Base-by-base conservation (phyloP, 2,888 invertebrate species). In the Priapulus caudatus region DNA sequence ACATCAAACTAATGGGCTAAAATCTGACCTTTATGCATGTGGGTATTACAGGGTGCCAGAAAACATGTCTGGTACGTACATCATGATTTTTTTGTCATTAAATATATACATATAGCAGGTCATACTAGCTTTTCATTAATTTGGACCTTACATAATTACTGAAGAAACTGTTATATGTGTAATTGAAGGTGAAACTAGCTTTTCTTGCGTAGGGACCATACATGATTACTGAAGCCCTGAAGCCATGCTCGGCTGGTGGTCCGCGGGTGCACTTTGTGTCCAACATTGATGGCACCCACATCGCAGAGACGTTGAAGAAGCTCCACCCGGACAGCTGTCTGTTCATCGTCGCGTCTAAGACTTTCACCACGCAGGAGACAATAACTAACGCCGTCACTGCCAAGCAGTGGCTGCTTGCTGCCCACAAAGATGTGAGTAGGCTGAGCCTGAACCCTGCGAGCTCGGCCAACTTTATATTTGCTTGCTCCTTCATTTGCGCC, bases 291-390 rank as follows among this genome's bases (percentile, higher is more conserved):
- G 98, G 98, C 47, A 98, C 98, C 2, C 98, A 99, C 71, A 74
- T 98, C 64, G 91, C 89, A 0, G 92, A 95, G 72, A 86, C 88
- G 2, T 75, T 97, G 55, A 90, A 89, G 68, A 82, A 82, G 60
- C 75, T 98, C 22, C 79, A 86, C 73, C 84, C 93, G 0, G 95
- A 95, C 73, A 92, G 93, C 0, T 85, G 88, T 1, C 77, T 99
- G 44, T 99, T 99, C 74, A 93, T 99, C 69, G 88, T 99, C 66
- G 98, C 98, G 0, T 97, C 97, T 2, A 99, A 99, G 78, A 98
- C 97, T 1, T 98, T 92, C 73, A 98, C 97, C 47, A 98, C 97
- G 0, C 95, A 90, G 72, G 98, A 99, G 77, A 99, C 98, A 10
- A 92, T 98, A 64, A 97, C 97, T 51, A 99, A 99, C 75, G 97